Base-by-base conservation (phyloP, 92 coral and sea anemone genomes). In the Isaurus tuberculatus region DNA sequence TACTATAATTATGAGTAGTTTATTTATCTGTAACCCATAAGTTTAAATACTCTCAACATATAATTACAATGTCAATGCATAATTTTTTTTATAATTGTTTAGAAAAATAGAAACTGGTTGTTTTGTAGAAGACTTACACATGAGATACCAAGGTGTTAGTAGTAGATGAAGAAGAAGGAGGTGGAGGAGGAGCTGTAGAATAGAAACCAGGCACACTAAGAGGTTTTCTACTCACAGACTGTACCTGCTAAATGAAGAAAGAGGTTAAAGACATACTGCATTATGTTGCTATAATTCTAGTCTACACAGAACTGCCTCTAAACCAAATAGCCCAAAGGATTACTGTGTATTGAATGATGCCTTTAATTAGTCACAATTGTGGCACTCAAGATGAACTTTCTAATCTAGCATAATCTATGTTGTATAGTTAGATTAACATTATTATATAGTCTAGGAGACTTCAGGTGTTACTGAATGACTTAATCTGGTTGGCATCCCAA, bases 111-210 rank as follows among this genome's bases (percentile, higher is more conserved):
- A 15, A 8, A 32, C 36, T 11, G 14, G 34, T 37, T 72, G 43
- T 60, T 72, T 72, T 17, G 32, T 44, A 72, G n/a, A 44, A 77
- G 82, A 77, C 82, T 77, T 77, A 77, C 82, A 77, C 82, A 77
- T 77, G 70, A 77, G 82, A 77, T 29, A 77, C 70, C 82, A 77
- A 70, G 17, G 82, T 77, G 69, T 58, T 77, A 77, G 82, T 34
- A 58, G 82, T 77, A 77, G 82, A 57, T 57, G 82, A 36, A 57
- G 61, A 57, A 77, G 82, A 32, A 77, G 82, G 42, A 32, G 82
- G 42, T n/a, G 82, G 27, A 57, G 57, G 60, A 69, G 74, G 74
- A 70, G 22, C 49, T 33, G 80, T 46, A 58, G 82, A 33, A 77
- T 57, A 77, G 82, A 77, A 77, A 20, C 82, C 82, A 36, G 82